Base-by-base conservation (phyloP, 2,888 invertebrate genomes). In the Parasteatoda lunata region DNA sequence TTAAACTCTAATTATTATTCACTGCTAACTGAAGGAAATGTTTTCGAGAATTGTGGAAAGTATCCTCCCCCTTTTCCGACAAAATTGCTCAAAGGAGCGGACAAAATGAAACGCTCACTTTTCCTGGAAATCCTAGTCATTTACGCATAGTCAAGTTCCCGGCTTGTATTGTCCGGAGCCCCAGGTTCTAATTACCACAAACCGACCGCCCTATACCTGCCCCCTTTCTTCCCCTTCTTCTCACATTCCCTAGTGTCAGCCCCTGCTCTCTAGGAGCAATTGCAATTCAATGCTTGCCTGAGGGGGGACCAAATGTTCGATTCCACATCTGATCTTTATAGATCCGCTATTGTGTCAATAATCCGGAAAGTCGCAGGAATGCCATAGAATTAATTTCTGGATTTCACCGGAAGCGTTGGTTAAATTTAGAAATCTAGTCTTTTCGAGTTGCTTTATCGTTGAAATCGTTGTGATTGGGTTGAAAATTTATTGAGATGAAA, bases 131-230 rank as follows among this genome's bases (percentile, higher is more conserved):
- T 75, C 75, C 76, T 70, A 82, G 69, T 81, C 81, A 82, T 82
- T 82, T 82, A 75, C 81, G 68, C 81, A 81, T 30, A 15, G 76
- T 76, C 30, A 59, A 59, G 70, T 64, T 77, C 54, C 13, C 59
- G 49, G 51, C 64, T 76, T 64, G 80, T 75, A 69, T 77, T 82
- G 82, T 82, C 82, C 75, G 48, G 70, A 59, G 82, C 75, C 76
- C 65, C 75, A 45, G 76, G 76, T 82, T 82, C 76, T 82, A 82
- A 82, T 82, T 82, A 82, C 82, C 75, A 64, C 75, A 82, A 82
- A 76, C 82, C 76, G 69, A 76, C 75, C 69, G 51, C 52, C 72
- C 76, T 48, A 49, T 59, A 48, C 49, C 77, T 73, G 48, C 78
- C 52, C 45, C 45, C 66, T n/a, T 65, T 52, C 52, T 52, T 48